Evolutionary conservation across 2,797 vertebrate genomes (phyloP).

Genomic region (Prunella strophiata): DNA sequence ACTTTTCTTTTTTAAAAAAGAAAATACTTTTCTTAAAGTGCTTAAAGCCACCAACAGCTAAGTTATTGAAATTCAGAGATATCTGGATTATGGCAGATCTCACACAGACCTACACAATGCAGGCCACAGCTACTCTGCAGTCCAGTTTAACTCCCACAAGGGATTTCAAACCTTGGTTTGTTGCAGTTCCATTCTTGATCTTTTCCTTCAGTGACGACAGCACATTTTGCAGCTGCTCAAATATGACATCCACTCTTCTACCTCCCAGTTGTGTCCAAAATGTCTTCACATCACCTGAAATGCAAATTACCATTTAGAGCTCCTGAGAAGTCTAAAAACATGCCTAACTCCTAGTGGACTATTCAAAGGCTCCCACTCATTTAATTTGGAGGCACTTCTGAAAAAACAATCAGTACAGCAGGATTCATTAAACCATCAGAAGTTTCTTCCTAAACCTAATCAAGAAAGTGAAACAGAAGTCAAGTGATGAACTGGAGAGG

Average conservation of each 20-base stretch:
- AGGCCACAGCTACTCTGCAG: not conserved
- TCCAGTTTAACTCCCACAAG: not conserved
- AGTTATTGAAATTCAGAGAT: not conserved
- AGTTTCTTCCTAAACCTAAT: not conserved
- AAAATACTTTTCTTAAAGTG: not conserved
- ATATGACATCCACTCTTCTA: constrained; percentile 83
- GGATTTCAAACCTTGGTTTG: constrained; percentile 82
- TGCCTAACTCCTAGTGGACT: not conserved
- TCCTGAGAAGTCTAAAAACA: not conserved
- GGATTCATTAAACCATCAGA: not conserved
- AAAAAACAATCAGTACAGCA: not conserved
- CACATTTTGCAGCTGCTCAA: constrained; percentile 76
- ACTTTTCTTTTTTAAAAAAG: not conserved
- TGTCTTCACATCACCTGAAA: constrained; percentile 80
- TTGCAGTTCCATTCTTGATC: constrained; percentile 84
- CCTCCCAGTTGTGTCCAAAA: constrained; percentile 82
- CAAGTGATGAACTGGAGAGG: not conserved
- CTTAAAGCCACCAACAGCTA: not conserved
- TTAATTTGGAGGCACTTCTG: not conserved
- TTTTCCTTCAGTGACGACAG: constrained; percentile 79
- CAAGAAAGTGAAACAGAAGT: not conserved
- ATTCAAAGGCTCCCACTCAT: not conserved
- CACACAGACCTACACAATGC: not conserved
- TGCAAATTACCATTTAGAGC: not conserved
- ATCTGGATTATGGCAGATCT: not conserved